Evolutionary conservation across 2,797 vertebrate species (phyloP), one percentile per base, ranked within the genome.

Genomic region (Coregonus suidteri): DNA sequence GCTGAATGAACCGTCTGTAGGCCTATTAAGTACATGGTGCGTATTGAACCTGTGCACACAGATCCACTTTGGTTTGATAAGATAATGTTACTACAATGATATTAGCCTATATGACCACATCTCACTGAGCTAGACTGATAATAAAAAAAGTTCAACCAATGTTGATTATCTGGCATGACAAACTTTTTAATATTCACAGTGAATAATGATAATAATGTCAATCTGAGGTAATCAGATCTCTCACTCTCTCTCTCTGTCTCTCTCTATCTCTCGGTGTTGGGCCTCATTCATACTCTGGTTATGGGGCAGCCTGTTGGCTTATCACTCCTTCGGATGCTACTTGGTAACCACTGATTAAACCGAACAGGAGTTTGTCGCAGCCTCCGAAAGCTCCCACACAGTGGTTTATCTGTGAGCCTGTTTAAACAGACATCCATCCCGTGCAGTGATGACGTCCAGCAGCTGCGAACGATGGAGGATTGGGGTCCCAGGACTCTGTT

Each of bases 321-420:
- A 37, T 76, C 51, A 70, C 80, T 79, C 52, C 4, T 56, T 54
- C n/a, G 73, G 30, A 78, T 47, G 25, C 47, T 4, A 56, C 18
- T n/a, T 71, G 51, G 30, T 56, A 74, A 74, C 56, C 67, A 64
- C 54, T 30, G 69, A 70, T 77, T 77, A 47, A 72, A 62, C 6
- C 62, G 74, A 67, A 78, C 16, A 4, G 37, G 13, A 53, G 31
- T 47, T 41, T 62, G 30, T 47, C 20, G 47, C 78, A 68, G 81
- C 25, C 35, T 4, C 72, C 41, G 35, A 52, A 25, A 3, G 56
- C 2, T 79, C 83, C 80, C 71, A 74, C 71, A 80, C 64, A 66
- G 54, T 72, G 6, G 77, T 88, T 90, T 86, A 89, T 91, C 88
- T 79, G 79, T 31, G 52, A 37, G 75, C 35, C 54, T 90, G 82